A percentile compares a stretch with the other conserved stretches of the same genome.
These are phyloP conservation scores for Steatocranus sp. DNA, from an alignment of 2,797 vertebrate species.

Conservation along the genomic window DNA sequence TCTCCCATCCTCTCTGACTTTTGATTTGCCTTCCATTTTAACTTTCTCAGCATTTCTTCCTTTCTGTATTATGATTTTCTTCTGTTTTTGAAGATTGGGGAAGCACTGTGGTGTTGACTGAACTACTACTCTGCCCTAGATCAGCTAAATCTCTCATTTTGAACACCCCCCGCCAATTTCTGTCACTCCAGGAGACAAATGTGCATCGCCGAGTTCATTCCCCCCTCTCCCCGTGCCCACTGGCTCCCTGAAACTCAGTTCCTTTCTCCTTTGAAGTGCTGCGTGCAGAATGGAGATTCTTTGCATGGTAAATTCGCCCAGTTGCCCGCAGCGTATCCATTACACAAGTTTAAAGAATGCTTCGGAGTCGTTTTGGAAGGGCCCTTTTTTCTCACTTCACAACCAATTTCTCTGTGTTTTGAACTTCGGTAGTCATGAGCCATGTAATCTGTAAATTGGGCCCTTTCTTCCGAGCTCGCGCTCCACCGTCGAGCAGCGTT, in stretches of 20 bases:
- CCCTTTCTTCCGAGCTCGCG: constrained; percentile 68
- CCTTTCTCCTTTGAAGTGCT: constrained; percentile 76
- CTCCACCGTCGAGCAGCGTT: constrained; percentile 70
- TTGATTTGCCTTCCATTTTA: constrained; percentile 14
- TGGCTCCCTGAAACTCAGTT: constrained; percentile 74
- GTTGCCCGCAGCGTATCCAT: constrained; percentile 80
- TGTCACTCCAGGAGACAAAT: constrained; percentile 77
- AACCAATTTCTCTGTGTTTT: constrained; percentile 83
- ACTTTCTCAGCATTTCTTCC: constrained; percentile 48
- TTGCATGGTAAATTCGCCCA: constrained; percentile 81
- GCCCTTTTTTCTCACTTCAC: constrained; percentile 76
- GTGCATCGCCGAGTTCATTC: constrained; percentile 67
- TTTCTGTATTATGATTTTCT: constrained; percentile 33
- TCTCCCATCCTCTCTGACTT: constrained; percentile 17
- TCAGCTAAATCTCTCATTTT: constrained; percentile 77
- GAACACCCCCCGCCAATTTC: constrained; percentile 70
- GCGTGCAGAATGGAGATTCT: constrained; percentile 80
- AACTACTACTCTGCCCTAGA: constrained; percentile 65
- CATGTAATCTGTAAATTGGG: constrained; percentile 85
- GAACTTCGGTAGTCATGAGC: constrained; percentile 80
- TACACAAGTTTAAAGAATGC: constrained; percentile 84
- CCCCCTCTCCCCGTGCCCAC: constrained; percentile 71
- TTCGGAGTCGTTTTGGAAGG: constrained; percentile 74
- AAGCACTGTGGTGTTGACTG: constrained; percentile 65
- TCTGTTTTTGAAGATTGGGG: constrained; percentile 68